phyloP scores from a whole-genome alignment of 2,888 invertebrate species.

The Diaperis boleti region DNA sequence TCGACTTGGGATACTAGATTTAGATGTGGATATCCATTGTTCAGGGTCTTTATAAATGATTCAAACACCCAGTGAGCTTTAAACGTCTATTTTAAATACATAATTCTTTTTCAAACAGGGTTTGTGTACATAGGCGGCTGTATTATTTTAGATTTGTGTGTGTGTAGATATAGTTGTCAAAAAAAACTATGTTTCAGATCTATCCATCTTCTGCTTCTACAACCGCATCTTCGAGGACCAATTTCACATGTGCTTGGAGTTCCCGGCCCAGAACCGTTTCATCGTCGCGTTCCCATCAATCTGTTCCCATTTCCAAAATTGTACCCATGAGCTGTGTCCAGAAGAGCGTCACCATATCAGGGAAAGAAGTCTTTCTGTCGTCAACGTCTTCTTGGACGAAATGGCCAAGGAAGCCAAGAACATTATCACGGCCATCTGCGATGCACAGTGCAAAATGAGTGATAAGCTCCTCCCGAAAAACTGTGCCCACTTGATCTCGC shows the following conservation, averaged over 20 bases:
- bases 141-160: too few species aligned
- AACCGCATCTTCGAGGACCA: slow-evolving; percentile 97
- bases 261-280: slow-evolving; percentile 98
- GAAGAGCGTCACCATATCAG: slow-evolving; percentile 98
- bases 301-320: slow-evolving; percentile 97
- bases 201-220: slow-evolving; percentile 98
- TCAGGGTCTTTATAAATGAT: too few species aligned
- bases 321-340: slow-evolving; percentile 97
- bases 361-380: slow-evolving; percentile 94
- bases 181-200: too few species aligned
- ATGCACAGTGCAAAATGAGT: slow-evolving; percentile 97
- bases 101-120: too few species aligned
- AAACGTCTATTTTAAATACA: too few species aligned
- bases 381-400: slow-evolving; percentile 97
- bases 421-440: slow-evolving; percentile 98
- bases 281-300: slow-evolving; percentile 98
- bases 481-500: slow-evolving; percentile 91
- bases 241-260: slow-evolving; percentile 98
- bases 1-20: too few species aligned
- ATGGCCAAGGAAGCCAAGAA: slow-evolving; percentile 99
- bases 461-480: slow-evolving; percentile 96
- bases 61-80: too few species aligned
- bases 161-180: too few species aligned
- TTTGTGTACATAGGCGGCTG: too few species aligned
- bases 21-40: too few species aligned